Evolutionary conservation across 1,140 invertebrate genomes (phyloP).

Genomic region (Nilaparvata lugens): DNA sequence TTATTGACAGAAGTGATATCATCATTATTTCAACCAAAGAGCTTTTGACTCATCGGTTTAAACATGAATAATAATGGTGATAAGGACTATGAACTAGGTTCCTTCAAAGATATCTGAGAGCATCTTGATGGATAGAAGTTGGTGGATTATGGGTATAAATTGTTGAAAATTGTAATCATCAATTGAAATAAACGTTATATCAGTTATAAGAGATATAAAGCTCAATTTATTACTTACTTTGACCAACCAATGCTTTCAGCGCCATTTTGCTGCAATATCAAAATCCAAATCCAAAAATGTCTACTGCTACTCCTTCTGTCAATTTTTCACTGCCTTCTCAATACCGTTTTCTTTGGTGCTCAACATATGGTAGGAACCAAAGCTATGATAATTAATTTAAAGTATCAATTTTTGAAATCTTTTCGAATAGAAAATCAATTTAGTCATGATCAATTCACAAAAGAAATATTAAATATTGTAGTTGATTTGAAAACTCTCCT

Average conservation of each 20-base stretch:
- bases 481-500: too few species aligned
- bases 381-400: too few species aligned
- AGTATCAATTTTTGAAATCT: too few species aligned
- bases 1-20: too few species aligned
- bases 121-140: too few species aligned
- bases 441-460: too few species aligned
- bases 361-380: too few species aligned
- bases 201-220: background rate
- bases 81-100: background rate
- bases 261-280: background rate
- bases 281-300: background rate
- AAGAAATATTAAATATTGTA: too few species aligned
- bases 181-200: background rate
- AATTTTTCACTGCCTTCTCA: background rate
- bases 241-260: constrained; percentile 3
- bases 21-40: background rate
- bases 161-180: background rate
- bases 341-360: background rate
- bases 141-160: background rate
- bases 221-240: background rate
- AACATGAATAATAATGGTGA: background rate
- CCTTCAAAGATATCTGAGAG: background rate
- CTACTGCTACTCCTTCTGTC: background rate
- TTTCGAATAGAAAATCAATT: too few species aligned
- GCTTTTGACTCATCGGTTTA: background rate